These are phyloP conservation scores for Muscicapa striata DNA, from an alignment of 2,797 vertebrate genomes.

Conservation along the genomic window DNA sequence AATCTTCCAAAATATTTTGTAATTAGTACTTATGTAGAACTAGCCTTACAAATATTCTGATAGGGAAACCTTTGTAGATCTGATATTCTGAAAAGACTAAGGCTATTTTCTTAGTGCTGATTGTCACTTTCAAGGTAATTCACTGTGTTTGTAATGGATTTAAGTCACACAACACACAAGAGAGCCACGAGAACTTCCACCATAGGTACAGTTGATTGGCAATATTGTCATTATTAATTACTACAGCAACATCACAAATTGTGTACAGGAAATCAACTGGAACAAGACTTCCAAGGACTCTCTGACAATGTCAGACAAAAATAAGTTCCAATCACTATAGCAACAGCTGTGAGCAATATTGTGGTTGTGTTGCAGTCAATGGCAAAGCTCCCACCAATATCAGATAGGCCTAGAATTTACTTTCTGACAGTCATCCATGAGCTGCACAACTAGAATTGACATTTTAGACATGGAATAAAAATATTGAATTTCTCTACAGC, in stretches of 20 bases:
- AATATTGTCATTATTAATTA: conserved; percentile 35
- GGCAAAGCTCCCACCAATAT: conserved; percentile 13
- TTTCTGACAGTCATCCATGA: neutral
- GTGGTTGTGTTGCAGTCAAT: neutral
- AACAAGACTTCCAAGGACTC: conserved; percentile 43
- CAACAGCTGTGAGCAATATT: conserved; percentile 8
- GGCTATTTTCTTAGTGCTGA: neutral
- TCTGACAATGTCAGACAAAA: conserved; percentile 41
- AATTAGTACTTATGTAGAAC: neutral
- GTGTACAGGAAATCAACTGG: conserved; percentile 20
- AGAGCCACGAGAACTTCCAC: neutral
- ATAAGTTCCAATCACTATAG: conserved; percentile 27
- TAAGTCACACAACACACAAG: neutral
- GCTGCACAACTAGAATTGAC: neutral
- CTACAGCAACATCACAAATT: neutral
- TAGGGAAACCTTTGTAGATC: neutral
- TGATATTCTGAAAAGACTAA: neutral
- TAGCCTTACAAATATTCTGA: neutral
- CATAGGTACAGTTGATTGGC: neutral
- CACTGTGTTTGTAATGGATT: neutral
- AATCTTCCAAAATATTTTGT: neutral
- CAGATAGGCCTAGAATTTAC: neutral
- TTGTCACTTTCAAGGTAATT: neutral
- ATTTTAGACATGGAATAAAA: neutral
- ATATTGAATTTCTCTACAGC: neutral